Percentiles rank a stretch among this genome's conserved stretches.
Evolutionary conservation across 2,888 invertebrate genomes (phyloP).

Genomic region (Brachynemurus nebulosus): DNA sequence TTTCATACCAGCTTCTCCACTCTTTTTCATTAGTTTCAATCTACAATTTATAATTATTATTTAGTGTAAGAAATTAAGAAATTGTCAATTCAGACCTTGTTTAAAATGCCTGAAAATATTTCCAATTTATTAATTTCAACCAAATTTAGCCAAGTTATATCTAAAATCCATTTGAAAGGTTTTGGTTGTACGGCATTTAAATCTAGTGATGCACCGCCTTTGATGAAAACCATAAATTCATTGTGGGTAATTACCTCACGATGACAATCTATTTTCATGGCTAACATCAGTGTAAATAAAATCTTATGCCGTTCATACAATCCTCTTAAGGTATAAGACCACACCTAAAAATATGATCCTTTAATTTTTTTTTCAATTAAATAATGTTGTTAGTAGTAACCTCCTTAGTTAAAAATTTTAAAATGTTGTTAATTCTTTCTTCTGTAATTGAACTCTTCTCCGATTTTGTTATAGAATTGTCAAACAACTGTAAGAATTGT

Average conservation of each 20-base stretch:
- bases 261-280: slow-evolving; percentile 88
- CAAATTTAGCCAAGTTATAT: slow-evolving; percentile 91
- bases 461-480: slow-evolving; percentile 85
- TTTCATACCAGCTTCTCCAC: slow-evolving; percentile 85
- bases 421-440: slow-evolving; percentile 78
- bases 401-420: slow-evolving; percentile 79
- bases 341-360: too few relatives aligned
- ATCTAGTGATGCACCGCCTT: slow-evolving; percentile 90
- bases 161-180: slow-evolving; percentile 88
- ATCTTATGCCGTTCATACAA: slow-evolving; percentile 89
- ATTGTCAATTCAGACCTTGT: slow-evolving; percentile 40
- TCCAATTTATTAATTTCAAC: slow-evolving; percentile 82
- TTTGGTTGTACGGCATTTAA: slow-evolving; percentile 85
- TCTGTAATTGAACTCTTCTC: slow-evolving; percentile 69
- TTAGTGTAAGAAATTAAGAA: background rate
- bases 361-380: background rate
- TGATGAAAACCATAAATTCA: slow-evolving; percentile 91
- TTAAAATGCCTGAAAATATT: slow-evolving; percentile 64
- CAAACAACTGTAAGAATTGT: slow-evolving; percentile 87
- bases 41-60: slow-evolving; percentile 26
- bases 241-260: slow-evolving; percentile 68
- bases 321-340: slow-evolving; percentile 83
- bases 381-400: too few relatives aligned
- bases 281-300: slow-evolving; percentile 84
- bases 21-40: slow-evolving; percentile 76